Conservation (phyloP, 2,113 vertebrate species). For the Jaculus jaculus region DNA sequence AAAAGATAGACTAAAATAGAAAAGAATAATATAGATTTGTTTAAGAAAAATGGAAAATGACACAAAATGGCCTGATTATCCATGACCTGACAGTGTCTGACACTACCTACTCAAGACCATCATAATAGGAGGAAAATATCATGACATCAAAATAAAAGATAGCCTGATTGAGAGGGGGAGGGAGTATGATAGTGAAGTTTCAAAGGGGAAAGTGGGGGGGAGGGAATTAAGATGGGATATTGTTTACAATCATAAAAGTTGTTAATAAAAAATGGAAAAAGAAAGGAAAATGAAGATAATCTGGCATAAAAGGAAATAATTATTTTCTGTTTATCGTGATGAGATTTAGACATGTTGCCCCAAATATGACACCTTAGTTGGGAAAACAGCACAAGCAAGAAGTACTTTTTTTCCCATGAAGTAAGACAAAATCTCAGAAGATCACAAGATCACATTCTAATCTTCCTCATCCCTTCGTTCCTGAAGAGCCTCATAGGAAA, state of each 20-base stretch:
- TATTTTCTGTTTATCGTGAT: neutral
- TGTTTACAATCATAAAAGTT: no score
- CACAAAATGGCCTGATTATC: no score
- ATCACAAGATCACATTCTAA: neutral
- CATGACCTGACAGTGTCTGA: no score
- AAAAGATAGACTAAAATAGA: no score
- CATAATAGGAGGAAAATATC: no score
- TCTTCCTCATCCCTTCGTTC: neutral
- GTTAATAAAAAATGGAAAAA: constrained; percentile 24
- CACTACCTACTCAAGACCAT: no score
- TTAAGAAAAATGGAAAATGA: constrained; percentile 1
- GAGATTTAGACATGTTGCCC: neutral
- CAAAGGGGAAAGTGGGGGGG: no score
- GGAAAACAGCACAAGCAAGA: neutral
- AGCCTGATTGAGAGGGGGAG: no score
- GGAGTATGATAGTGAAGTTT: no score
- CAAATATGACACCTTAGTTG: neutral
- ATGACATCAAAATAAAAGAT: no score
- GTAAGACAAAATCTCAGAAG: neutral
- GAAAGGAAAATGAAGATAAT: constrained; percentile 30
- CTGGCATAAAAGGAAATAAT: neutral
- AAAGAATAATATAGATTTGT: neutral
- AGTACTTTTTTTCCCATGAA: neutral
- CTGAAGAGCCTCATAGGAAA: neutral
- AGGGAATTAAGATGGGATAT: no score